phyloP scores from a whole-genome alignment of 2,113 vertebrate genomes.

The Ctenomys sociabilis region DNA sequence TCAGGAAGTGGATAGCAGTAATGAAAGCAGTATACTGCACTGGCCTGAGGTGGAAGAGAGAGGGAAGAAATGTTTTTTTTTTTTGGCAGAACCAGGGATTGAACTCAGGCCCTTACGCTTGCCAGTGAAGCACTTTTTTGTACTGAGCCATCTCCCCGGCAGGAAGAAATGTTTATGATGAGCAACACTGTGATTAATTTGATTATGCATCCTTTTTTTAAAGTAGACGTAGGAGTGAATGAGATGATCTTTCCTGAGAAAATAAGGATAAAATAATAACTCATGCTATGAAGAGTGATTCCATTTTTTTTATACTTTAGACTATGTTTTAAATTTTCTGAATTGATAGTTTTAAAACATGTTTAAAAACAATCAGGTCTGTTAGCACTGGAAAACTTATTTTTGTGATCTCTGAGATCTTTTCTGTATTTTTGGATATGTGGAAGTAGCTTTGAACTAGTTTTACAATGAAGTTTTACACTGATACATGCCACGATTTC shows the following conservation, averaged over 20 bases:
- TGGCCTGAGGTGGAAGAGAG: not conserved
- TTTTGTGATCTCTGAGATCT: not conserved
- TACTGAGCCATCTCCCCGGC: too few relatives aligned
- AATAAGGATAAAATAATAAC: not conserved
- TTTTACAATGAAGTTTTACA: conserved; percentile 10
- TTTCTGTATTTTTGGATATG: not conserved
- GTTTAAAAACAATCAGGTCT: not conserved
- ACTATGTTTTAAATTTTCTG: not conserved
- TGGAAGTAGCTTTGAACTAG: not conserved
- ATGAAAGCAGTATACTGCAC: not conserved
- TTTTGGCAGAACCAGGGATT: too few relatives aligned
- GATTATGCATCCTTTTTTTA: conserved; percentile 25
- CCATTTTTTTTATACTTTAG: not conserved
- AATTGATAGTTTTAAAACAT: not conserved
- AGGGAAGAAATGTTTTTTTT: not conserved
- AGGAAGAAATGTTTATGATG: not conserved
- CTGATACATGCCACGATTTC: conserved; percentile 34
- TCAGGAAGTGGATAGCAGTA: not conserved
- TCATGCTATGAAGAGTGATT: not conserved
- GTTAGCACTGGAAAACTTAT: not conserved
- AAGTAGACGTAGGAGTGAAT: conserved; percentile 43
- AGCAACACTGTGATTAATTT: conserved; percentile 2
- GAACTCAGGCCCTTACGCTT: too few relatives aligned
- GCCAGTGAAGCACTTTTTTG: too few relatives aligned
- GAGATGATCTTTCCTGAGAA: conserved; percentile 24